These are phyloP conservation scores for Labia minor DNA, from an alignment of 2,888 invertebrate genomes.

Conservation along the genomic window DNA sequence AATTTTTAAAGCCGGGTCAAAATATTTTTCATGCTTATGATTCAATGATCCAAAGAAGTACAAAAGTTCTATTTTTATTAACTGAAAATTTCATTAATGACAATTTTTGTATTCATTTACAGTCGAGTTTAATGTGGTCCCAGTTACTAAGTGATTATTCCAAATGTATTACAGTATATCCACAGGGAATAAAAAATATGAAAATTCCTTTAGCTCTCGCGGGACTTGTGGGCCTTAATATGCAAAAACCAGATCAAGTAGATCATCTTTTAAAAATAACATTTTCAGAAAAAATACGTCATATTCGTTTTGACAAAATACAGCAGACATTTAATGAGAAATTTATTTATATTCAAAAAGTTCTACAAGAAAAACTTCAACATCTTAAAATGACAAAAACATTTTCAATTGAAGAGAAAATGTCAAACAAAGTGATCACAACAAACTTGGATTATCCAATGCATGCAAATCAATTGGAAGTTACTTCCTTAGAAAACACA, in stretches of 20 bases:
- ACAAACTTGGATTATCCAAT: too few relatives aligned
- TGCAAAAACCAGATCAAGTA: background rate
- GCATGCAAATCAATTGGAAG: too few relatives aligned
- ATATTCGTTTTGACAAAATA: background rate
- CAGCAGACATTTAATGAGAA: background rate
- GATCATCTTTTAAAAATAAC: background rate
- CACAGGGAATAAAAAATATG: background rate
- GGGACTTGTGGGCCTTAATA: background rate
- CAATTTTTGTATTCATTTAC: background rate
- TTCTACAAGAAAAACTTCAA: background rate
- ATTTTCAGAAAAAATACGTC: background rate
- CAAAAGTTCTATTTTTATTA: background rate
- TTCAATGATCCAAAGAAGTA: background rate
- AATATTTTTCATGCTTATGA: background rate
- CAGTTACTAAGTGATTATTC: background rate
- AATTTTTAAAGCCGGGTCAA: background rate
- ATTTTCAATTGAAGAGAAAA: background rate
- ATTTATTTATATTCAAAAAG: background rate
- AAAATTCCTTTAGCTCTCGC: background rate
- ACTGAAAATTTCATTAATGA: background rate
- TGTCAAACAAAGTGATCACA: too few relatives aligned
- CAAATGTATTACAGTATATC: background rate
- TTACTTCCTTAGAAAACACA: too few relatives aligned
- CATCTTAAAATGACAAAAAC: background rate
- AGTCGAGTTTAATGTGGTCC: background rate